Evolutionary conservation across 2,113 vertebrate species (phyloP).

Genomic region (Salvelinus namaycush): DNA sequence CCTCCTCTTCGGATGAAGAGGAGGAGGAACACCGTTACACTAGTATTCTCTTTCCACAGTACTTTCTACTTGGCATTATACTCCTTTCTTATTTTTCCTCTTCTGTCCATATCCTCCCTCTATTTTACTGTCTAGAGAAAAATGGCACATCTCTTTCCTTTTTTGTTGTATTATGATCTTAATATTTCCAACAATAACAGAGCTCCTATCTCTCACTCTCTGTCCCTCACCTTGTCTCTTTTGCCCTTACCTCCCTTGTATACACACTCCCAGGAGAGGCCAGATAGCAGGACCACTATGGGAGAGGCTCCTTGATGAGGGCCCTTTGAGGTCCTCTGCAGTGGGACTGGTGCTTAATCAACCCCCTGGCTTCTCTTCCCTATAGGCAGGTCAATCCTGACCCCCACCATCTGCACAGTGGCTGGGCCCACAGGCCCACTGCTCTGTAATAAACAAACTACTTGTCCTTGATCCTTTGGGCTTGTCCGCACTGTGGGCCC

Average conservation of each 20-base stretch:
- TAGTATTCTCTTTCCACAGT: too few relatives aligned
- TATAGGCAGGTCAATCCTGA: conserved; percentile 48
- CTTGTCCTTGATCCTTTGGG: conserved; percentile 54
- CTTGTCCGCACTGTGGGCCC: conserved; percentile 22
- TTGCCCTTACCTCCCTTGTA: conserved; percentile 12
- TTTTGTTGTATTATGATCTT: too few relatives aligned
- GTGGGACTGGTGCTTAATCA: conserved; percentile 68
- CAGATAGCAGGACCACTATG: conserved; percentile 30
- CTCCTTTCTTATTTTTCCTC: conserved; percentile 4
- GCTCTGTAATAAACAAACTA: conserved; percentile 55
- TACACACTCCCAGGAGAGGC: background rate
- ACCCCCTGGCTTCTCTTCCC: conserved; percentile 60
- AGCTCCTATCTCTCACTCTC: background rate
- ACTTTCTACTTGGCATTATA: background rate
- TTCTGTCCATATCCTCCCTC: background rate
- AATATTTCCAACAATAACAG: too few relatives aligned
- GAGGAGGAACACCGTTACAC: too few relatives aligned
- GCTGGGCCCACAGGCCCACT: conserved; percentile 27
- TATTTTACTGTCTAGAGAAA: conserved; percentile 1
- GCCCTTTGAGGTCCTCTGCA: conserved; percentile 40
- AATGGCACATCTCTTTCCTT: too few relatives aligned
- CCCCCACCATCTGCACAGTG: conserved; percentile 57
- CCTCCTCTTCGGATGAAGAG: too few relatives aligned
- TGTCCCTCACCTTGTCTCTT: background rate
- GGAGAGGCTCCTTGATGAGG: conserved; percentile 46